phyloP scores from a whole-genome alignment of 2,888 invertebrate species.

The Folsomia manolachei region DNA sequence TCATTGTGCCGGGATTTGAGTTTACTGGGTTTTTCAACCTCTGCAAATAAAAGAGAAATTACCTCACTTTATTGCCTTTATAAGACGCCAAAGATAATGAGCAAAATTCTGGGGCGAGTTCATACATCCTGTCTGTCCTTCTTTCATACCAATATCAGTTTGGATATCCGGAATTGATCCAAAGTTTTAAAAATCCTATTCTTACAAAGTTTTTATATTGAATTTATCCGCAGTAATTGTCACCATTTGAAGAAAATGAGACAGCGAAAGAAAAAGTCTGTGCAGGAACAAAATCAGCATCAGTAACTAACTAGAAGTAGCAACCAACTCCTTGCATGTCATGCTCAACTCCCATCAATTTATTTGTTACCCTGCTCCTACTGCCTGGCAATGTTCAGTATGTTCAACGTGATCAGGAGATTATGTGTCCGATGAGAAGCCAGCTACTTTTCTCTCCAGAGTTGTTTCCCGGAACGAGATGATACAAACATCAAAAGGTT shows the following conservation, averaged over 20 bases:
- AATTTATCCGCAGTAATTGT: too few relatives aligned
- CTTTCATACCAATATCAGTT: too few relatives aligned
- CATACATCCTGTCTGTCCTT: background rate
- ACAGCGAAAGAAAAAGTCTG: too few relatives aligned
- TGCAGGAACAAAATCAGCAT: background rate
- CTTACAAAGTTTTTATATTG: too few relatives aligned
- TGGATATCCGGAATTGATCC: too few relatives aligned
- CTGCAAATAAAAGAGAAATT: background rate
- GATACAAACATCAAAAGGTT: constrained; percentile 42
- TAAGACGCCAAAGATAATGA: background rate
- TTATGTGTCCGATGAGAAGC: constrained; percentile 20
- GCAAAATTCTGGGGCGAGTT: background rate
- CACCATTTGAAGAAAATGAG: too few relatives aligned
- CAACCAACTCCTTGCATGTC: too few relatives aligned
- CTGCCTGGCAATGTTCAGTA: too few relatives aligned
- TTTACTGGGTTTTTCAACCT: background rate
- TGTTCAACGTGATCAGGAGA: constrained; percentile 18
- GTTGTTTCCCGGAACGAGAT: constrained; percentile 1
- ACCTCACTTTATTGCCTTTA: background rate
- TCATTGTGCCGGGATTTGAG: too few relatives aligned
- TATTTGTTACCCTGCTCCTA: background rate
- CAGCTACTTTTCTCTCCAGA: constrained; percentile 13
- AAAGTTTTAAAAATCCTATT: too few relatives aligned
- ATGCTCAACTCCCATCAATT: background rate
- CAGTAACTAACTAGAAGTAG: too few relatives aligned